Conservation (phyloP, 2,888 invertebrate species). For the Ceriagrion tenellum region DNA sequence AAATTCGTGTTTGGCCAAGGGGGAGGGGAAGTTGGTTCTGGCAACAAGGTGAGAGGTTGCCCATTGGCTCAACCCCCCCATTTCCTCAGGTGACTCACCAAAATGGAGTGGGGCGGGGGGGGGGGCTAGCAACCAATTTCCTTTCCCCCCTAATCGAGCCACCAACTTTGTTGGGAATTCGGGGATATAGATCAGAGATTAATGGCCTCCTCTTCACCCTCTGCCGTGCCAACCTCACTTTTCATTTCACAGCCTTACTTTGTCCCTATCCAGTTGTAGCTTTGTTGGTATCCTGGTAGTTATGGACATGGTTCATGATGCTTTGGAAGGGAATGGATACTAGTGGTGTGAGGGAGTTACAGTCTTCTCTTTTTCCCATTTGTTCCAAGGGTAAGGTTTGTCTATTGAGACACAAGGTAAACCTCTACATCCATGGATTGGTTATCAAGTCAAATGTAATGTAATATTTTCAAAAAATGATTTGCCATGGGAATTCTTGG, state of each 20-base stretch:
- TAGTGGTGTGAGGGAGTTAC: constrained; percentile 80
- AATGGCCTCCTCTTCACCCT: constrained; percentile 39
- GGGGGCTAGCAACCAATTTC: constrained; percentile 44
- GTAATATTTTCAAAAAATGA: background rate
- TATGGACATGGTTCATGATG: constrained; percentile 40
- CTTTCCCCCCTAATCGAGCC: background rate
- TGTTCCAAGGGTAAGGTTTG: constrained; percentile 71
- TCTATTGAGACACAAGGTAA: background rate
- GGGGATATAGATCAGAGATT: constrained; percentile 1
- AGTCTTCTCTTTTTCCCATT: constrained; percentile 84
- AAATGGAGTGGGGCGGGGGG: constrained; percentile 29
- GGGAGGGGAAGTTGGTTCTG: background rate
- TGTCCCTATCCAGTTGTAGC: background rate
- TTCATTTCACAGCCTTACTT: background rate
- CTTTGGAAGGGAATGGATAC: constrained; percentile 70
- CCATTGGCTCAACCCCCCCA: constrained; percentile 9
- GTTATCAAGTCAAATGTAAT: no score
- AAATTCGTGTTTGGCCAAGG: background rate
- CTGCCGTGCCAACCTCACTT: background rate
- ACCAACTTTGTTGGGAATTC: background rate
- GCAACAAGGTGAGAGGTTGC: constrained; percentile 44
- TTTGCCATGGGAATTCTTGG: background rate
- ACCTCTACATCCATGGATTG: background rate
- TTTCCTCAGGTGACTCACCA: constrained; percentile 50
- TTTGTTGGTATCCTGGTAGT: background rate